Conservation (phyloP, 2,888 invertebrate genomes). For the Drosophila eohydei region DNA sequence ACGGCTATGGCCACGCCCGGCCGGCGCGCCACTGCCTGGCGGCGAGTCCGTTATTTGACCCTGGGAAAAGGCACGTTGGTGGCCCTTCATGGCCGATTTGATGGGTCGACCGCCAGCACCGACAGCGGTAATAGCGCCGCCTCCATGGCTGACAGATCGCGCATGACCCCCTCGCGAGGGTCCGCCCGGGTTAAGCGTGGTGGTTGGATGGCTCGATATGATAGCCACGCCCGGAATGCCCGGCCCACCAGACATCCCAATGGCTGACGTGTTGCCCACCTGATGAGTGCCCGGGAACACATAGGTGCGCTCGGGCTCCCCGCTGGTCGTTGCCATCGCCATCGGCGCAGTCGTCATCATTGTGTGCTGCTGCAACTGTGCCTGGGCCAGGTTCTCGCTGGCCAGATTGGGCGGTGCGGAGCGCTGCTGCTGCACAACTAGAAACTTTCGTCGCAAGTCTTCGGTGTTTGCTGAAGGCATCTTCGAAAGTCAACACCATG, state of each 20-base stretch:
- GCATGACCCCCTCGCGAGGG: constrained; percentile 87
- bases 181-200: constrained; percentile 56
- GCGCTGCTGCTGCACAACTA: constrained; percentile 82
- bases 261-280: constrained; percentile 54
- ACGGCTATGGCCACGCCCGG: constrained; percentile 89
- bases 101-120: constrained; percentile 87
- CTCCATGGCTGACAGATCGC: constrained; percentile 93
- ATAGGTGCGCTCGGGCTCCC: constrained; percentile 84
- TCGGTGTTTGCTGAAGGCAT: constrained; percentile 84
- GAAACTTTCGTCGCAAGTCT: constrained; percentile 85
- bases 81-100: constrained; percentile 90
- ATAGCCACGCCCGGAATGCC: constrained; percentile 74
- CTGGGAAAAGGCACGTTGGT: constrained; percentile 94
- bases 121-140: constrained; percentile 85
- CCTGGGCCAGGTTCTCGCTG: constrained; percentile 41
- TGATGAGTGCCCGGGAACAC: constrained; percentile 82
- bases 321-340: constrained; percentile 24
- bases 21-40: constrained; percentile 75
- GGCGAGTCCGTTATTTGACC: constrained; percentile 91
- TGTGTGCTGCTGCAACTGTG: constrained; percentile 22
- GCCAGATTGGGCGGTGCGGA: constrained; percentile 80
- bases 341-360: constrained; percentile 40
- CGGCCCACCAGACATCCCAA: constrained; percentile 68
- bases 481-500: constrained; percentile 83
- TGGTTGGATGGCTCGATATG: constrained; percentile 45